Conservation (phyloP, 1,140 invertebrate species). For the Drusus annulatus region DNA sequence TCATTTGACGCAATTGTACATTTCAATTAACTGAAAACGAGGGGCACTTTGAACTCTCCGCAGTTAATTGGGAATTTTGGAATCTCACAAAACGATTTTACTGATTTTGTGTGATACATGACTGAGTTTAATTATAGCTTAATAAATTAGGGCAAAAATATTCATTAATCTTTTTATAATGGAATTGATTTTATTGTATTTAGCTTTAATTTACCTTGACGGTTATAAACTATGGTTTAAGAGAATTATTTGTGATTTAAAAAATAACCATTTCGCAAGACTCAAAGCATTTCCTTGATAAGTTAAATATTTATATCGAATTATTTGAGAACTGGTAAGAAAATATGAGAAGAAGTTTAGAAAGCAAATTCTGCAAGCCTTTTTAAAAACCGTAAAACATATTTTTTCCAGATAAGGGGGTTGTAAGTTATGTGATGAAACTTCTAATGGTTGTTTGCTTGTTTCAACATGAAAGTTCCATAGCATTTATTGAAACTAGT, state of each 20-base stretch:
- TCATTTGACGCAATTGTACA: slow-evolving; percentile 23
- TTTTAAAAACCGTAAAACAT: too few relatives aligned
- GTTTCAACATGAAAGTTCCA: too few relatives aligned
- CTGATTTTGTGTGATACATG: slow-evolving; percentile 23
- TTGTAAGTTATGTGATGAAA: too few relatives aligned
- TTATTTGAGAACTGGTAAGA: background rate
- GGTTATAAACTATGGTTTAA: background rate
- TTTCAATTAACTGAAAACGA: slow-evolving; percentile 21
- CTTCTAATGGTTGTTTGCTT: too few relatives aligned
- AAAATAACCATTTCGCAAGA: background rate
- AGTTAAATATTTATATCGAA: background rate
- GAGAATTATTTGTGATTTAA: background rate
- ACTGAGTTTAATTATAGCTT: slow-evolving; percentile 33
- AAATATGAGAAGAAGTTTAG: too few relatives aligned
- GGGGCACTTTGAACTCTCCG: background rate
- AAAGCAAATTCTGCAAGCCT: too few relatives aligned
- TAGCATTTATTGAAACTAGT: too few relatives aligned
- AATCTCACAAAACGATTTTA: slow-evolving; percentile 25
- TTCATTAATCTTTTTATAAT: slow-evolving; percentile 30
- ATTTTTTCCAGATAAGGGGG: too few relatives aligned
- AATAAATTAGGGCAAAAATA: slow-evolving; percentile 22
- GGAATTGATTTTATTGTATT: slow-evolving; percentile 28
- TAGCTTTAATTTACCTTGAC: slow-evolving; percentile 12
- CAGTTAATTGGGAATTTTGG: slow-evolving; percentile 2
- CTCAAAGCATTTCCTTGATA: background rate